Evolutionary conservation across 2,113 vertebrate genomes (phyloP).

Genomic region (Neolamprologus kungweensis): DNA sequence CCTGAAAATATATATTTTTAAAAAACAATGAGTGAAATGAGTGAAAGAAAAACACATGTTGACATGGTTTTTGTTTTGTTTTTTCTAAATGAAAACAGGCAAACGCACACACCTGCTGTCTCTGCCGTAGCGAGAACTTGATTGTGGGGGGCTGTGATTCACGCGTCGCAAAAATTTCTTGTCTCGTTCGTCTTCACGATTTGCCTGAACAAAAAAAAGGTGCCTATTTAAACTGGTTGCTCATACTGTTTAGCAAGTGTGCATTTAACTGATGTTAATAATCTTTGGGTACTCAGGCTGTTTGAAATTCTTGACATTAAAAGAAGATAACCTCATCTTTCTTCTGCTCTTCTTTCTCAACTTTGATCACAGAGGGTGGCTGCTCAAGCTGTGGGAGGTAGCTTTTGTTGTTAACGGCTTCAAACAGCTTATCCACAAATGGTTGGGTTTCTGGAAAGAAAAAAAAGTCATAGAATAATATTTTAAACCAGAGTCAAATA

Average conservation of each 20-base stretch:
- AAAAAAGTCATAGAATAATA: background rate
- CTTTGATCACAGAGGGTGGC: constrained; percentile 70
- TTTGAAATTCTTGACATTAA: background rate
- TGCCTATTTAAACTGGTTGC: background rate
- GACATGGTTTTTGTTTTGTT: background rate
- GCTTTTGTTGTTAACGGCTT: constrained; percentile 92
- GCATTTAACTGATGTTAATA: background rate
- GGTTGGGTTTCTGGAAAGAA: constrained; percentile 84
- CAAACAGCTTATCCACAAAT: constrained; percentile 98
- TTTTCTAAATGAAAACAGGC: background rate
- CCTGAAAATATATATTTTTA: constrained; percentile 52
- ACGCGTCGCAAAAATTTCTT: constrained; percentile 92
- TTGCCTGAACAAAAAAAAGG: constrained; percentile 54
- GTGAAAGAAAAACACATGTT: background rate
- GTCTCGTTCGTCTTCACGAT: constrained; percentile 89
- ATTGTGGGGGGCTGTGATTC: constrained; percentile 89
- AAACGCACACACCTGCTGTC: constrained; percentile 79
- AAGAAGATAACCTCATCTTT: constrained; percentile 76
- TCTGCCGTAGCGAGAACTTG: constrained; percentile 88
- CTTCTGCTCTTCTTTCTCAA: constrained; percentile 89
- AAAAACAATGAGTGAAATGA: background rate
- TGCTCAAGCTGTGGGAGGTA: constrained; percentile 90
- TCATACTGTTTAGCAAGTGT: background rate
- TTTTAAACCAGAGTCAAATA: background rate
- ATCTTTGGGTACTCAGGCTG: background rate